Conservation (phyloP, 2,888 invertebrate genomes). For the Abrostola tripartita region DNA sequence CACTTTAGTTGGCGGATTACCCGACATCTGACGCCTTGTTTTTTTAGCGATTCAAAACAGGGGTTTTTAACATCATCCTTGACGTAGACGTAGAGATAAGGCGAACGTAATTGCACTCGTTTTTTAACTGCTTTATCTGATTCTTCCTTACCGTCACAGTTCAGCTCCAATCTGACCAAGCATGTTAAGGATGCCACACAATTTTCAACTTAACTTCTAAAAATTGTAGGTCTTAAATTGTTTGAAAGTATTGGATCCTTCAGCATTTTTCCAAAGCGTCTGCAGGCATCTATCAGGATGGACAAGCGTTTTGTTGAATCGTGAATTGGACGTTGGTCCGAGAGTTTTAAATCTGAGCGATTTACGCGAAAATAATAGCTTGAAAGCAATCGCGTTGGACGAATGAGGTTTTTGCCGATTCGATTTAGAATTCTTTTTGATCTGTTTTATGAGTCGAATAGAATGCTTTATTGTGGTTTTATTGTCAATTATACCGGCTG, state of each 20-base stretch:
- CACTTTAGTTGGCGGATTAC: conserved; percentile 83
- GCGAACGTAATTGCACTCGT: conserved; percentile 82
- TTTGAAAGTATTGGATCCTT: conserved; percentile 19
- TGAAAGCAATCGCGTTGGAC: conserved; percentile 70
- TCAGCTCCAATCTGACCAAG: conserved; percentile 68
- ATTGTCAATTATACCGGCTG: conserved; percentile 18
- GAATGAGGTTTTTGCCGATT: conserved; percentile 63
- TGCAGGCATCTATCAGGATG: conserved; percentile 83
- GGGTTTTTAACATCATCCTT: conserved; percentile 65
- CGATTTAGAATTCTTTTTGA: conserved; percentile 51
- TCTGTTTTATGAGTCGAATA: conserved; percentile 35
- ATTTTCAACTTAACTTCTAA: conserved; percentile 53
- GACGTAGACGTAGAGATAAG: conserved; percentile 76
- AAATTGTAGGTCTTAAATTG: conserved; percentile 49
- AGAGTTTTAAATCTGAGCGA: conserved; percentile 82
- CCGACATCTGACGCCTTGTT: conserved; percentile 73
- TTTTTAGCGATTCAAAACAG: conserved; percentile 74
- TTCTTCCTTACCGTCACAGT: conserved; percentile 72
- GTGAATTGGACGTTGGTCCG: conserved; percentile 79
- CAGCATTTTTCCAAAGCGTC: conserved; percentile 63
- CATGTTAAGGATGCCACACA: conserved; percentile 33
- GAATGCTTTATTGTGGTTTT: conserved; percentile 24
- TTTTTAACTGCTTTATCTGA: conserved; percentile 86
- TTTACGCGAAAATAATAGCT: conserved; percentile 83
- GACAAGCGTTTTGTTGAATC: conserved; percentile 86